phyloP scores from a whole-genome alignment of 2,113 vertebrate species.

The Hippocampus abdominalis region DNA sequence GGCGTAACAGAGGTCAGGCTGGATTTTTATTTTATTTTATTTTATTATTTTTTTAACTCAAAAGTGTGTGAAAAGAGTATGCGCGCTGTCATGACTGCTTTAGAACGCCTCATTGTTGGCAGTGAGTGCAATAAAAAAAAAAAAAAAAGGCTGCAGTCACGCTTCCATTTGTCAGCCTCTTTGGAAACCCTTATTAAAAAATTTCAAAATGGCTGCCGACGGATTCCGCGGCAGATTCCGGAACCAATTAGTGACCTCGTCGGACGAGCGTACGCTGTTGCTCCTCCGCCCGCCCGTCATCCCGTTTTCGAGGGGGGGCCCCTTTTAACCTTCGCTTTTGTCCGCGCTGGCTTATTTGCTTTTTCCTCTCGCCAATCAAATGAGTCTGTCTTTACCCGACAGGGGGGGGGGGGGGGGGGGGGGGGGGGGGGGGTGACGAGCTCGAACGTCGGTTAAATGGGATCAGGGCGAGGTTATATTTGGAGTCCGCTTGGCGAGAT shows the following conservation, averaged over 20 bases:
- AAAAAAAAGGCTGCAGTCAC: background rate
- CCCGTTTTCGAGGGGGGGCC: background rate
- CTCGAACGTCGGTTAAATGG: conserved; percentile 51
- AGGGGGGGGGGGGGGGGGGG: conserved; percentile 6
- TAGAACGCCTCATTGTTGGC: no score
- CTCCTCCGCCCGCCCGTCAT: conserved; percentile 8
- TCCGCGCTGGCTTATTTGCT: conserved; percentile 24
- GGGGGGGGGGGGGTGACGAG: conserved; percentile 20
- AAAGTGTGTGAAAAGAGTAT: no score
- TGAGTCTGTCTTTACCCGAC: conserved; percentile 49
- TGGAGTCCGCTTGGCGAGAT: conserved; percentile 47
- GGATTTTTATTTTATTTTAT: no score
- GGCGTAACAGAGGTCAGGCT: no score
- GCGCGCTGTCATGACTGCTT: no score
- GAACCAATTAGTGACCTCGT: conserved; percentile 65
- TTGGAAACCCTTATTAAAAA: background rate
- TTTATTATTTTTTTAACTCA: no score
- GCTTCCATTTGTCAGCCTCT: background rate
- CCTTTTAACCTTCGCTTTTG: conserved; percentile 26
- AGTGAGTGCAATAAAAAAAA: no score
- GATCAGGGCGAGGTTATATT: conserved; percentile 66
- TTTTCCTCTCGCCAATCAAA: conserved; percentile 41
- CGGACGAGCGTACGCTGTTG: conserved; percentile 33
- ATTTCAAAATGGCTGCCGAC: background rate
- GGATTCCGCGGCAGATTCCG: conserved; percentile 23